phyloP scores from a whole-genome alignment of 2,888 invertebrate species.

The Asteroscopus sphinx region DNA sequence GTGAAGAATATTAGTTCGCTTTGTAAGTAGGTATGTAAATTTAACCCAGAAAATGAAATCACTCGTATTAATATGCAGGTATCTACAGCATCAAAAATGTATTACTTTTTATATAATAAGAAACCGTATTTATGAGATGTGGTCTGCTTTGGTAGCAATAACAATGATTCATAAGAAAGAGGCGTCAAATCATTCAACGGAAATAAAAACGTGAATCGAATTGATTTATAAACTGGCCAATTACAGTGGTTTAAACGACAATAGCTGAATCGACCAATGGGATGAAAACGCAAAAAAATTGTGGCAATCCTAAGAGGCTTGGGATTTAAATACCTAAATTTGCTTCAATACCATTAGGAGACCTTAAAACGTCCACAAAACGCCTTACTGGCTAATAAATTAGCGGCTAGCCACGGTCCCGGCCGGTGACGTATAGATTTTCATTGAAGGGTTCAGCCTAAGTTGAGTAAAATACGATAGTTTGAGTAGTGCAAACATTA shows the following conservation, averaged over 20 bases:
- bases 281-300: conserved; percentile 23
- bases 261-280: conserved; percentile 32
- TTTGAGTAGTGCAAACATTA: conserved; percentile 7
- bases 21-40: conserved; percentile 31
- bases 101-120: background rate
- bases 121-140: background rate
- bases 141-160: conserved; percentile 1
- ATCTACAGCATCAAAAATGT: conserved; percentile 7
- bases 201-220: conserved; percentile 30
- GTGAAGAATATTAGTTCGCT: conserved; percentile 31
- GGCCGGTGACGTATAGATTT: conserved; percentile 50
- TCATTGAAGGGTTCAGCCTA: conserved; percentile 50
- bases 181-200: conserved; percentile 22
- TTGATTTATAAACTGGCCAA: conserved; percentile 35
- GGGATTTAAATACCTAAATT: conserved; percentile 40
- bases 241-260: conserved; percentile 22
- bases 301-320: conserved; percentile 16
- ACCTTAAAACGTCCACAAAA: conserved; percentile 50
- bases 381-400: conserved; percentile 51
- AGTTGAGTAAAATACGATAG: conserved; percentile 34
- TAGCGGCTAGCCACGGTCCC: conserved; percentile 44
- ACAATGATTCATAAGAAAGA: conserved; percentile 17
- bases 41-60: conserved; percentile 13
- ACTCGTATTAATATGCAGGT: background rate
- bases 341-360: conserved; percentile 37